phyloP scores from a whole-genome alignment of 2,113 vertebrate species.

The Brachionichthys hirsutus region DNA sequence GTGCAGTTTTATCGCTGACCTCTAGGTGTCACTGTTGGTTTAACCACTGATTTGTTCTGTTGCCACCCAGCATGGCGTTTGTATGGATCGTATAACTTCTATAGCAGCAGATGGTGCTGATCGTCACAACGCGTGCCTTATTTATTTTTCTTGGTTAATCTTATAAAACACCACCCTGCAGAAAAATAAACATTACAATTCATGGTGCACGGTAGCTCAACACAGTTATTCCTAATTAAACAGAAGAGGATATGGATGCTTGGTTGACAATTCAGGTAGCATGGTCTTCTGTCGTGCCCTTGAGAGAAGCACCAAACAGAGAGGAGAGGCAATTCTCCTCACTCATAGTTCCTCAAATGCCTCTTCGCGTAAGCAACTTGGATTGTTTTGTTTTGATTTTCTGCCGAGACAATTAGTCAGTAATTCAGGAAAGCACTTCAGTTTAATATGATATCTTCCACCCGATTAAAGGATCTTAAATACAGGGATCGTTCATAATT shows the following conservation, averaged over 20 bases:
- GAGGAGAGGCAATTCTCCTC: constrained; percentile 26
- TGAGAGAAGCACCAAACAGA: constrained; percentile 37
- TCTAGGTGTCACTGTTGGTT: constrained; percentile 72
- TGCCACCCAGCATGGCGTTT: constrained; percentile 6
- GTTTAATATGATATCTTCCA: constrained; percentile 20
- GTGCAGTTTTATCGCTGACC: constrained; percentile 32
- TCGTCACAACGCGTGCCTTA: constrained; percentile 39
- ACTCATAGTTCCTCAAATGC: constrained; percentile 29
- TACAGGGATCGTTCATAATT: constrained; percentile 28
- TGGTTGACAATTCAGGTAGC: constrained; percentile 49
- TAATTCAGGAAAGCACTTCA: constrained; percentile 40
- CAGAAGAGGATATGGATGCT: constrained; percentile 55
- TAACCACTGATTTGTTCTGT: constrained; percentile 12
- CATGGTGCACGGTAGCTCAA: constrained; percentile 44
- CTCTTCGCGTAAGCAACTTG: constrained; percentile 25
- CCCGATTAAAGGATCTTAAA: constrained; percentile 24
- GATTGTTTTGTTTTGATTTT: constrained; percentile 51
- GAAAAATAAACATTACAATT: constrained; percentile 63
- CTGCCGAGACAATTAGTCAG: constrained; percentile 38
- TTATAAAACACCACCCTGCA: constrained; percentile 56
- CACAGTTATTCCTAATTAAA: constrained; percentile 66
- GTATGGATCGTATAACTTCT: constrained; percentile 41
- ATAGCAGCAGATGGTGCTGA: constrained; percentile 60
- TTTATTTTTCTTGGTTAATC: constrained; percentile 57
- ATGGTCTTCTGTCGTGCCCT: constrained; percentile 40